phyloP scores from a whole-genome alignment of 2,113 vertebrate species.

The Thunnus maccoyii region DNA sequence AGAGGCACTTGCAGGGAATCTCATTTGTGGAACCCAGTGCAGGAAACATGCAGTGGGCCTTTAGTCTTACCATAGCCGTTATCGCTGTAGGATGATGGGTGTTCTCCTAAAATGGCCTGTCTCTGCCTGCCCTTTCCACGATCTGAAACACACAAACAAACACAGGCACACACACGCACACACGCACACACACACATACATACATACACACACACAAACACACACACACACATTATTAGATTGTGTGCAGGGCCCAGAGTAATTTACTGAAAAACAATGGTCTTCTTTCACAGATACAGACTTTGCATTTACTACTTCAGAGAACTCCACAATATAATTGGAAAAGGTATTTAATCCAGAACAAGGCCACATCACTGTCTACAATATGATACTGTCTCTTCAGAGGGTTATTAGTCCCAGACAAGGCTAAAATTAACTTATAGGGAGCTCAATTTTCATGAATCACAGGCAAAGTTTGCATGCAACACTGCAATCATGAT shows the following conservation, averaged over 20 bases:
- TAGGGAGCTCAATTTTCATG: too few species aligned
- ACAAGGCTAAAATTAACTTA: background rate
- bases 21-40: too few species aligned
- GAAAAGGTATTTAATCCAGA: background rate
- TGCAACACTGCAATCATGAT: too few species aligned
- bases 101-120: conserved; percentile 97
- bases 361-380: background rate
- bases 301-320: conserved; percentile 6
- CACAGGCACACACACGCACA: conserved; percentile 37
- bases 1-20: too few species aligned
- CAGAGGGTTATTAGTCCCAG: background rate
- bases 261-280: background rate
- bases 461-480: too few species aligned
- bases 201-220: too few species aligned
- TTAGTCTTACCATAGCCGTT: conserved; percentile 93
- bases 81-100: conserved; percentile 88
- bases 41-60: too few species aligned
- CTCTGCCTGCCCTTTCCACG: conserved; percentile 94
- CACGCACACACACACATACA: background rate
- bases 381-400: background rate
- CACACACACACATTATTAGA: conserved; percentile 3
- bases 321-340: background rate
- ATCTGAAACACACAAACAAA: conserved; percentile 85
- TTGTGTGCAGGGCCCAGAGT: background rate
- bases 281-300: background rate